Conservation (phyloP, 2,888 invertebrate genomes). For the Phalera bucephala region DNA sequence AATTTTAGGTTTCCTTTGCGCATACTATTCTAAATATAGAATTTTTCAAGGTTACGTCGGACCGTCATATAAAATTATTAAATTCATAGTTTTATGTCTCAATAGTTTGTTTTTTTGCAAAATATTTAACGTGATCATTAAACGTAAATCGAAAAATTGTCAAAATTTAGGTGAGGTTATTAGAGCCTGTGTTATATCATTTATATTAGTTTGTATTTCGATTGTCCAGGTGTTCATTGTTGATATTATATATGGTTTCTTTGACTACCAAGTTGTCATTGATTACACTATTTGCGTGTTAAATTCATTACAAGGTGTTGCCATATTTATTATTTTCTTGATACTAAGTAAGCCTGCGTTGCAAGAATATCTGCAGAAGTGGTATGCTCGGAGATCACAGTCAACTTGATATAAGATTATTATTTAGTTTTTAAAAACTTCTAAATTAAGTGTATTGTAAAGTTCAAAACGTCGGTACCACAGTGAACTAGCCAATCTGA, state of each 20-base stretch:
- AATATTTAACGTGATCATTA: conserved; percentile 50
- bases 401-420: too few relatives aligned
- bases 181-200: conserved; percentile 38
- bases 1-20: conserved; percentile 26
- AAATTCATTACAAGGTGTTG: conserved; percentile 34
- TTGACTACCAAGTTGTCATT: conserved; percentile 5
- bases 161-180: conserved; percentile 19
- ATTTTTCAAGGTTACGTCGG: conserved; percentile 38
- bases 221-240: conserved; percentile 56
- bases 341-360: conserved; percentile 15
- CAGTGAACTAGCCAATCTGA: too few relatives aligned
- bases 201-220: conserved; percentile 48
- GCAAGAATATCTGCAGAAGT: too few relatives aligned
- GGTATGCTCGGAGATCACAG: too few relatives aligned
- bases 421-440: too few relatives aligned
- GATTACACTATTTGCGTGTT: conserved; percentile 17
- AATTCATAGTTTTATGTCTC: conserved; percentile 44
- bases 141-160: conserved; percentile 4
- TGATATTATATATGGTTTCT: conserved; percentile 39
- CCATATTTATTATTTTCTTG: conserved; percentile 30
- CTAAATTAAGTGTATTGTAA: too few relatives aligned
- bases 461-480: too few relatives aligned
- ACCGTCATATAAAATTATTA: conserved; percentile 37
- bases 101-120: conserved; percentile 49
- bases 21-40: background rate